phyloP scores from a whole-genome alignment of 2,888 invertebrate species.

The Copidosoma aretas region DNA sequence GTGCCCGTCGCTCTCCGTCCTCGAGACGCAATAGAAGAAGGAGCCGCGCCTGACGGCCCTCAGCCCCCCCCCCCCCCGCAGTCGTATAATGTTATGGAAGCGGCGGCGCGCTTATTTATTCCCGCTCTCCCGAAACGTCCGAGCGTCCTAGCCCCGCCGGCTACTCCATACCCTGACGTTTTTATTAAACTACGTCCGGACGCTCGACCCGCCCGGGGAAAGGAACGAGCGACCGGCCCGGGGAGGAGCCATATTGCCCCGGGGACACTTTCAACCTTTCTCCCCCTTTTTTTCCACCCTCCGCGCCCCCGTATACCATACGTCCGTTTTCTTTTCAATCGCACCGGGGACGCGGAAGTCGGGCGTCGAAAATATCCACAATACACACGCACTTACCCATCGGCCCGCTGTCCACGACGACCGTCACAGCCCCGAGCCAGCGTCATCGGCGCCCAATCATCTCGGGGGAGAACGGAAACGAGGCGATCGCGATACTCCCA shows the following conservation, averaged over 20 bases:
- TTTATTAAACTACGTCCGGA: constrained; percentile 57
- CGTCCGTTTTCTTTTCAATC: too few relatives aligned
- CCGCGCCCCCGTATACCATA: too few relatives aligned
- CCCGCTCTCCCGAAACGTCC: constrained; percentile 49
- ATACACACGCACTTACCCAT: too few relatives aligned
- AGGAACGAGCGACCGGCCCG: constrained; percentile 35
- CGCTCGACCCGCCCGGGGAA: constrained; percentile 40
- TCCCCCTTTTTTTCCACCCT: constrained; percentile 36
- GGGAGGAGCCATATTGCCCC: constrained; percentile 51
- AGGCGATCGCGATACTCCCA: constrained; percentile 26
- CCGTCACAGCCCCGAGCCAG: too few relatives aligned
- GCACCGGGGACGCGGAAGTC: too few relatives aligned
- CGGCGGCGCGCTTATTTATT: constrained; percentile 60
- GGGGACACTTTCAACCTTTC: constrained; percentile 57
- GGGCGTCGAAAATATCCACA: too few relatives aligned
- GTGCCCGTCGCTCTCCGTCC: not conserved
- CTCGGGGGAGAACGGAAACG: constrained; percentile 8
- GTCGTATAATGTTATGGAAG: constrained; percentile 29
- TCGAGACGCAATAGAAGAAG: not conserved
- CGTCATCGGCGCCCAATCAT: too few relatives aligned
- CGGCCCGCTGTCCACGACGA: too few relatives aligned
- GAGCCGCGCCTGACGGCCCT: constrained; percentile 26
- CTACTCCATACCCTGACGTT: constrained; percentile 62
- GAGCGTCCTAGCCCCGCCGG: constrained; percentile 57
- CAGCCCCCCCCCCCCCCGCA: not conserved